phyloP scores from a whole-genome alignment of 64 coral and sea anemone species.

The Actinia equina region DNA sequence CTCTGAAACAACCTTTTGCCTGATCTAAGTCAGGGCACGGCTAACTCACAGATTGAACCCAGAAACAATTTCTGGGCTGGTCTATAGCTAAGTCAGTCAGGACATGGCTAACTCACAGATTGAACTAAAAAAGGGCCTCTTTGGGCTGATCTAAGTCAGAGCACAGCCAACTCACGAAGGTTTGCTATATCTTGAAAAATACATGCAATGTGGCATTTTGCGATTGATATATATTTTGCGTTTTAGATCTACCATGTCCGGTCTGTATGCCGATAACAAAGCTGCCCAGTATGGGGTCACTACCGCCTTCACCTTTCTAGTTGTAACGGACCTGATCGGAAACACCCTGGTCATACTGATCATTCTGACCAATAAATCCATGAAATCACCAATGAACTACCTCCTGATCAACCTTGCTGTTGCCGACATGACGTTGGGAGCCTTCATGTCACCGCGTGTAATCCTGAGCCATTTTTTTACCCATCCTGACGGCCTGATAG shows the following conservation, averaged over 20 bases:
- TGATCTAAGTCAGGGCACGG: no score
- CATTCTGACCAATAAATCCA: constrained; percentile 1
- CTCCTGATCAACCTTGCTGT: constrained; percentile 13
- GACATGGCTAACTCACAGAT: no score
- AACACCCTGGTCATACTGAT: constrained; percentile 8
- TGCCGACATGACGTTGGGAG: not conserved
- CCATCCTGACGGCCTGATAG: not conserved
- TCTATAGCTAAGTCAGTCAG: no score
- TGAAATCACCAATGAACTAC: constrained; percentile 9
- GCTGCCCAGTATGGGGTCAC: not conserved
- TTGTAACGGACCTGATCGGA: not conserved
- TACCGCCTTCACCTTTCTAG: not conserved
- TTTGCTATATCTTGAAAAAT: no score
- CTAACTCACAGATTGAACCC: no score
- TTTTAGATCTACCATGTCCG: not conserved
- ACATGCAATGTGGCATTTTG: no score
- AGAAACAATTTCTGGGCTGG: no score
- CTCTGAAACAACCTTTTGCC: no score
- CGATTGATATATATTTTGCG: no score
- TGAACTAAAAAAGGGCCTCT: no score
- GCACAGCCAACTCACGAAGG: no score
- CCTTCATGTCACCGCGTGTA: not conserved
- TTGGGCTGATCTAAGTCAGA: no score
- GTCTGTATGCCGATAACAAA: not conserved
- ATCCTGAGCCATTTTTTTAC: not conserved